Evolutionary conservation across 2,113 vertebrate genomes (phyloP).

Genomic region (Myrmophylax atrothorax): DNA sequence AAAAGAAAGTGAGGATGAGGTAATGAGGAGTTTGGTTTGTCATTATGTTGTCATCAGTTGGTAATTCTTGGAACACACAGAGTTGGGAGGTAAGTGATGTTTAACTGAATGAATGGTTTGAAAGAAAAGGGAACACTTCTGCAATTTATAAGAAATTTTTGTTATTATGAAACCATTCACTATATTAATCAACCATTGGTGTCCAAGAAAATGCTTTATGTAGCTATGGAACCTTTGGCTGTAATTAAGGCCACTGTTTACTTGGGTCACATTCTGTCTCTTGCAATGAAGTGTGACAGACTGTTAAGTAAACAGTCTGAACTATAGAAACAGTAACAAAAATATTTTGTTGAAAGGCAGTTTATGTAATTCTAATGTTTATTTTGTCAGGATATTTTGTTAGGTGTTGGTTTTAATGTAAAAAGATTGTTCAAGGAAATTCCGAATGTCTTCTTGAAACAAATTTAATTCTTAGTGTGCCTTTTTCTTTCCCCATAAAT

Average conservation of each 20-base stretch:
- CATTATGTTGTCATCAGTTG: not conserved
- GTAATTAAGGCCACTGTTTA: not conserved
- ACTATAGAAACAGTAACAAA: not conserved
- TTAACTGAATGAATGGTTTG: not conserved
- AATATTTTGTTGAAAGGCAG: not conserved
- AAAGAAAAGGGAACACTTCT: not conserved
- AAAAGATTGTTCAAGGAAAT: not conserved
- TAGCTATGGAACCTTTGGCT: not conserved
- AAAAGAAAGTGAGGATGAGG: conserved; percentile 82
- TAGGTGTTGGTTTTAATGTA: not conserved
- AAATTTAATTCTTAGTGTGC: not conserved
- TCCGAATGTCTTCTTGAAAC: not conserved
- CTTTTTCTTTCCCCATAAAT: not conserved
- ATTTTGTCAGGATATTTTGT: not conserved
- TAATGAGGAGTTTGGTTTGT: not conserved
- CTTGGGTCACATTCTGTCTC: not conserved
- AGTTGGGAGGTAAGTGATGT: not conserved
- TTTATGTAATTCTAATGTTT: not conserved
- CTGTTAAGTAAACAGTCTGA: not conserved
- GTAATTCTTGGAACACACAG: not conserved
- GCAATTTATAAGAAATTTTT: not conserved
- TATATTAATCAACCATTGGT: not conserved
- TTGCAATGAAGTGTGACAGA: not conserved
- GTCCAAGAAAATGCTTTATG: not conserved
- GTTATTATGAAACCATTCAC: not conserved